A percentile compares a stretch with the other conserved stretches of the same genome.
Conservation (phyloP, 2,888 invertebrate species). For the Trichogramma evanescens region DNA sequence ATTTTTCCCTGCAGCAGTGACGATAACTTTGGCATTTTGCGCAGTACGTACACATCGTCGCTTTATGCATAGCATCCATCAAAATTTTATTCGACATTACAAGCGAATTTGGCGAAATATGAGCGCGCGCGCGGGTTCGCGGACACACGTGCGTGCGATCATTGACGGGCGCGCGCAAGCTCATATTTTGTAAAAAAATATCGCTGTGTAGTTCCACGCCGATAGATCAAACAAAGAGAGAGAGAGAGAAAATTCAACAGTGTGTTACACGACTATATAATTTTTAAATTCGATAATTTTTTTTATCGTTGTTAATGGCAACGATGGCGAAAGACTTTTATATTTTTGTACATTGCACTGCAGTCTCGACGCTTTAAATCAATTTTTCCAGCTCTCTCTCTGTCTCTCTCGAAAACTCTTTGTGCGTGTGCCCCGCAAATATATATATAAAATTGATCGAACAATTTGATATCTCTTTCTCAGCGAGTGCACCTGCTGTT, state of each 20-base stretch:
- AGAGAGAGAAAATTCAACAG: no score
- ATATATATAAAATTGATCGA: conserved; percentile 10
- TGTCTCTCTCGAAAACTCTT: conserved; percentile 12
- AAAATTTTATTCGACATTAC: background rate
- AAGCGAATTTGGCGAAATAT: background rate
- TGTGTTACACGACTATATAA: conserved; percentile 16
- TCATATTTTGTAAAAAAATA: conserved; percentile 17
- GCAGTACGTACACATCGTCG: no score
- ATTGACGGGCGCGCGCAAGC: conserved; percentile 6
- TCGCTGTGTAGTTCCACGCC: conserved; percentile 22
- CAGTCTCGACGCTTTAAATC: conserved; percentile 39
- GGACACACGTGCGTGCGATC: background rate
- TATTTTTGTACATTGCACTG: conserved; percentile 34
- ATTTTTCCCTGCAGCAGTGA: no score
- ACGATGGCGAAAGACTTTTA: conserved; percentile 36
- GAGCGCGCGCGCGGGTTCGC: background rate
- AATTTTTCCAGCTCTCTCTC: conserved; percentile 36
- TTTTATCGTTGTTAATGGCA: conserved; percentile 44
- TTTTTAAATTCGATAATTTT: conserved; percentile 40
- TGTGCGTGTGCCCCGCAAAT: conserved; percentile 9
- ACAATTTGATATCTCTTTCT: conserved; percentile 20
- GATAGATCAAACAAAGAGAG: conserved; percentile 42
- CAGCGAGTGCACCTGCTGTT: background rate
- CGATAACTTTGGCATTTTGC: no score
- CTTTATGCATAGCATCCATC: background rate